Evolutionary conservation across 2,113 vertebrate genomes (phyloP).

Genomic region (Trogon melanurus): DNA sequence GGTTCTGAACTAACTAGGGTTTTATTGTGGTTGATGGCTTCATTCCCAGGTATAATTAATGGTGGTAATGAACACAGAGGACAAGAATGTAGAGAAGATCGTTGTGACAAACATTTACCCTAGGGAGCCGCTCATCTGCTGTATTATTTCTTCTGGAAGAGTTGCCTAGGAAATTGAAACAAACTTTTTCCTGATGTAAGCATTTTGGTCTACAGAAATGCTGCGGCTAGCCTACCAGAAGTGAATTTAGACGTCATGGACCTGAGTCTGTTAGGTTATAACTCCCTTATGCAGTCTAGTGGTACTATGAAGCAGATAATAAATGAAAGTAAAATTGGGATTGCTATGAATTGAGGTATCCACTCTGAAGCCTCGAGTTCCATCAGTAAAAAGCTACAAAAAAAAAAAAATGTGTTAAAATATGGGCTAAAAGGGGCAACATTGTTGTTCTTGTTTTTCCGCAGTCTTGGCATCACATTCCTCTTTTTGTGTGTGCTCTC

Average conservation of each 20-base stretch:
- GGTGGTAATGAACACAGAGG: neutral
- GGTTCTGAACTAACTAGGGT: neutral
- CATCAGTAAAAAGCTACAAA: neutral
- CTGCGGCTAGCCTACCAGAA: neutral
- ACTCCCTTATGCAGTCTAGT: neutral
- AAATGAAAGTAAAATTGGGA: neutral
- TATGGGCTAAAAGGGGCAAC: neutral
- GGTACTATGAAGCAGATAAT: neutral
- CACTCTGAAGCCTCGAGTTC: neutral
- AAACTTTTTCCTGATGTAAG: neutral
- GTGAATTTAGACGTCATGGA: neutral
- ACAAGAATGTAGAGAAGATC: neutral
- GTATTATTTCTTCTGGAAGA: neutral
- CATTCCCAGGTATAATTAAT: neutral
- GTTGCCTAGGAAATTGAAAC: neutral
- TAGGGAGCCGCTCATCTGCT: neutral
- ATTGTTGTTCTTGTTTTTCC: neutral
- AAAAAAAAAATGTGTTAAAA: neutral
- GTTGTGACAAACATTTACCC: neutral
- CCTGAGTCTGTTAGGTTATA: neutral
- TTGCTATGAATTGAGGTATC: neutral
- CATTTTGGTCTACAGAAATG: neutral
- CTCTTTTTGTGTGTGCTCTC: neutral
- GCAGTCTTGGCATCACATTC: neutral
- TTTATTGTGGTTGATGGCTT: neutral